Evolutionary conservation across 2,888 invertebrate genomes (phyloP).

Genomic region (Campopleginae sp.): DNA sequence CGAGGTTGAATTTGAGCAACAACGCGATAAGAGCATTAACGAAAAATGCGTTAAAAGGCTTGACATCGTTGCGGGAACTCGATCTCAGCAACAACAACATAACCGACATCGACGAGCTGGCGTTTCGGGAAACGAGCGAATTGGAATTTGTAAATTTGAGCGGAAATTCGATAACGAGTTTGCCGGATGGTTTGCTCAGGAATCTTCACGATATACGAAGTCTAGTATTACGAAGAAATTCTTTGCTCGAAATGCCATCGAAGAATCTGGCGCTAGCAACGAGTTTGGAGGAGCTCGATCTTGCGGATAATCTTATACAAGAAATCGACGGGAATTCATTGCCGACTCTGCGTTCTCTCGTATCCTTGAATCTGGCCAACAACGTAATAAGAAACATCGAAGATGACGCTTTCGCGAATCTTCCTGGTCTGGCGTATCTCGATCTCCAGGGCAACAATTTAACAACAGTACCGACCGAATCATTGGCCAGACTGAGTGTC

Average conservation of each 20-base stretch:
- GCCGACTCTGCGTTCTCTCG: constrained; percentile 89
- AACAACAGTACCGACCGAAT: constrained; percentile 90
- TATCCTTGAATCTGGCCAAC: constrained; percentile 89
- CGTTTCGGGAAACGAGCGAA: constrained; percentile 91
- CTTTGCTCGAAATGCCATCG: constrained; percentile 91
- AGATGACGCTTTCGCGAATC: constrained; percentile 90
- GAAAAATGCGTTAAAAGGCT: constrained; percentile 91
- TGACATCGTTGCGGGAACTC: constrained; percentile 88
- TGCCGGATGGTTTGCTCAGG: constrained; percentile 90
- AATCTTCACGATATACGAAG: constrained; percentile 89
- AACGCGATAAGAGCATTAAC: constrained; percentile 90
- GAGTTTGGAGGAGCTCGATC: constrained; percentile 89
- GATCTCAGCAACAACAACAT: constrained; percentile 93
- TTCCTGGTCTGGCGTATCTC: constrained; percentile 89
- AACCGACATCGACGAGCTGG: constrained; percentile 89
- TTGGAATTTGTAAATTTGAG: constrained; percentile 91
- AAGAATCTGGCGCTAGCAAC: constrained; percentile 88
- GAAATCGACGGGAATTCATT: constrained; percentile 90
- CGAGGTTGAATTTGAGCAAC: constrained; percentile 90
- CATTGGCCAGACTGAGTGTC: constrained; percentile 91
- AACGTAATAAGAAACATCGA: constrained; percentile 91
- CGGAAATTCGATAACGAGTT: constrained; percentile 90
- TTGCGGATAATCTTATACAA: constrained; percentile 92
- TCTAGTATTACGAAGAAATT: constrained; percentile 91
- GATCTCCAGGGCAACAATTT: constrained; percentile 94